These are phyloP conservation scores for Panurus biarmicus DNA, from an alignment of 2,113 vertebrate genomes.

Conservation along the genomic window DNA sequence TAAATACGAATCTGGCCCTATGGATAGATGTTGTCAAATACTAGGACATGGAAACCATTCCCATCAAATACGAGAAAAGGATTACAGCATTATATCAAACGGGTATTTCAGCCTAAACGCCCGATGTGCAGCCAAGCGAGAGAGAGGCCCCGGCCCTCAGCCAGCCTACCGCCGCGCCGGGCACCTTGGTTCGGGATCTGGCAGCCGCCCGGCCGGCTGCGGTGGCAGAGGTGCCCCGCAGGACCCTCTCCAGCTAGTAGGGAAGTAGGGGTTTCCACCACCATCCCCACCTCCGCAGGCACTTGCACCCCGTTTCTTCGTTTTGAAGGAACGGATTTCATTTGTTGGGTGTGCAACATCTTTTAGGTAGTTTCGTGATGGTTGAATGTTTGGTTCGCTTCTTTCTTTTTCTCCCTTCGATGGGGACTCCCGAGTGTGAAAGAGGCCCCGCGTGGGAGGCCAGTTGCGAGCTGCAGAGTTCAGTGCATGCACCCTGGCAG, in stretches of 20 bases:
- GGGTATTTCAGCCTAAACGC: conserved; percentile 52
- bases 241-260: too few species aligned
- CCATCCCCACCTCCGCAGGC: background rate
- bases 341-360: background rate
- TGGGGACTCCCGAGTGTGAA: background rate
- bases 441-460: background rate
- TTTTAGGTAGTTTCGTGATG: background rate
- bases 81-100: conserved; percentile 67
- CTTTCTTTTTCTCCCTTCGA: background rate
- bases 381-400: too few species aligned
- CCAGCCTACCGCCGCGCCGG: background rate
- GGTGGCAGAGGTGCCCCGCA: background rate
- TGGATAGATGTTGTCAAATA: conserved; percentile 77
- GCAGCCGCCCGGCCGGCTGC: background rate
- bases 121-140: conserved; percentile 57
- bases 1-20: conserved; percentile 71
- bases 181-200: background rate
- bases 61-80: conserved; percentile 71
- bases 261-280: background rate
- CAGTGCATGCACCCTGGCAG: background rate
- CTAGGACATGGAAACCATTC: conserved; percentile 66
- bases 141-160: background rate
- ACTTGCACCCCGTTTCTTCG: background rate
- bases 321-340: background rate
- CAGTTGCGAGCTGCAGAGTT: background rate